These are phyloP conservation scores for Aleadryas rufinucha DNA, from an alignment of 2,113 vertebrate genomes.

Conservation along the genomic window DNA sequence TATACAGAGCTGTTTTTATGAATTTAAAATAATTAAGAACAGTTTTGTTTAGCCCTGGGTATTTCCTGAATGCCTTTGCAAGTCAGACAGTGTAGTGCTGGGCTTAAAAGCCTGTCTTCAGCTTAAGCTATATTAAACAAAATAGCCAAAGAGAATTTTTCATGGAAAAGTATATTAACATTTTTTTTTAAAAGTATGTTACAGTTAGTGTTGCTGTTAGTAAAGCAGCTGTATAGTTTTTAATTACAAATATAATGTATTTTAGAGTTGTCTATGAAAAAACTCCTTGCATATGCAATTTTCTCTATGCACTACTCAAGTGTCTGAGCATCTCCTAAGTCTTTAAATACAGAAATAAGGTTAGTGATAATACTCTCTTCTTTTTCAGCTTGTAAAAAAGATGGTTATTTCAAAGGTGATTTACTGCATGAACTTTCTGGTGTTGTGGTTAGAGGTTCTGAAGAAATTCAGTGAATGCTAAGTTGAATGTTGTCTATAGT, in stretches of 20 bases:
- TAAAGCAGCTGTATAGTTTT: background rate
- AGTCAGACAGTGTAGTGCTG: background rate
- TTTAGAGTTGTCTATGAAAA: background rate
- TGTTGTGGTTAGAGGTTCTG: background rate
- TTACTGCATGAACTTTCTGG: background rate
- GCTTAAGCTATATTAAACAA: background rate
- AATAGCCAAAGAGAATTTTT: background rate
- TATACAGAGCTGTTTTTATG: conserved; percentile 12
- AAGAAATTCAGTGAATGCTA: background rate
- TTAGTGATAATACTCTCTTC: background rate
- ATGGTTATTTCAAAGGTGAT: background rate
- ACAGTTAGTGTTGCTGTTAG: background rate
- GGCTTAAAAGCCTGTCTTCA: background rate
- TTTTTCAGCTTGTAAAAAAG: background rate
- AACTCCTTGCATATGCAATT: background rate
- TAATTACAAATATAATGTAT: background rate
- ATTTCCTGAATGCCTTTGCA: conserved; percentile 32
- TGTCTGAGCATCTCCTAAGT: background rate
- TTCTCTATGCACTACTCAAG: background rate
- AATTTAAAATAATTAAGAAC: conserved; percentile 53
- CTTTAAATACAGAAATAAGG: background rate
- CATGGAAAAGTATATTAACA: background rate
- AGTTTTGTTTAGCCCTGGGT: conserved; percentile 45
- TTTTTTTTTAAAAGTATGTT: background rate
- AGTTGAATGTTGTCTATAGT: background rate